A percentile compares a stretch with the other conserved stretches of the same genome.
Conservation (phyloP, 2,888 invertebrate species). For the Magallana nippona region DNA sequence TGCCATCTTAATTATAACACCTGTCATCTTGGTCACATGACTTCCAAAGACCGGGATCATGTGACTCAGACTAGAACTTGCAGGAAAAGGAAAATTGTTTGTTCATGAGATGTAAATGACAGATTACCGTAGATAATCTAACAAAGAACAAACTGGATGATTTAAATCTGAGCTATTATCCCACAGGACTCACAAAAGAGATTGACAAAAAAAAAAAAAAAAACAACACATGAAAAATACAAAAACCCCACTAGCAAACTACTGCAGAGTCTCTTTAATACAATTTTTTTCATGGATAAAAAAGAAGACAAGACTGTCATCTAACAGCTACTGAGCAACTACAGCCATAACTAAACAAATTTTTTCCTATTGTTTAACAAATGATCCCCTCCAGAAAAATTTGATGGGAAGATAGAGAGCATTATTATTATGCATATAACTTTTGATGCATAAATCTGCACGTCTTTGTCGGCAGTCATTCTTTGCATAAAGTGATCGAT, state of each 20-base stretch:
- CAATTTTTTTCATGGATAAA: too few relatives aligned
- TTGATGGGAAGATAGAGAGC: neutral
- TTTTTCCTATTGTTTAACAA: neutral
- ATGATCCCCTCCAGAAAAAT: neutral
- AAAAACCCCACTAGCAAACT: too few relatives aligned
- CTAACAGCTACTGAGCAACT: too few relatives aligned
- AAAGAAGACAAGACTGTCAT: too few relatives aligned
- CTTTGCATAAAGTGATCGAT: slow-evolving; percentile 13
- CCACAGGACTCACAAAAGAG: too few relatives aligned
- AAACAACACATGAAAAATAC: too few relatives aligned
- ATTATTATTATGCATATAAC: slow-evolving; percentile 1
- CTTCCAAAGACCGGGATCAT: slow-evolving; percentile 34
- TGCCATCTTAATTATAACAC: slow-evolving; percentile 42
- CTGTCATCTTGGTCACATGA: slow-evolving; percentile 49
- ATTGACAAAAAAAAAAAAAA: too few relatives aligned
- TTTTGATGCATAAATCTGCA: slow-evolving; percentile 24
- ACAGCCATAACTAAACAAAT: neutral
- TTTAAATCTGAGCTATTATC: too few relatives aligned
- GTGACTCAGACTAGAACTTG: slow-evolving; percentile 31
- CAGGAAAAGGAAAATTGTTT: neutral
- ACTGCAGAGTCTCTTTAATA: too few relatives aligned
- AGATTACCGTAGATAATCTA: neutral
- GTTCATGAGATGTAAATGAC: neutral
- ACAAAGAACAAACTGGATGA: neutral
- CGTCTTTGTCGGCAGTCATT: neutral